Percentiles rank a stretch among this genome's conserved stretches.
These are phyloP conservation scores for Anableps anableps DNA, from an alignment of 2,797 vertebrate genomes.

Conservation along the genomic window DNA sequence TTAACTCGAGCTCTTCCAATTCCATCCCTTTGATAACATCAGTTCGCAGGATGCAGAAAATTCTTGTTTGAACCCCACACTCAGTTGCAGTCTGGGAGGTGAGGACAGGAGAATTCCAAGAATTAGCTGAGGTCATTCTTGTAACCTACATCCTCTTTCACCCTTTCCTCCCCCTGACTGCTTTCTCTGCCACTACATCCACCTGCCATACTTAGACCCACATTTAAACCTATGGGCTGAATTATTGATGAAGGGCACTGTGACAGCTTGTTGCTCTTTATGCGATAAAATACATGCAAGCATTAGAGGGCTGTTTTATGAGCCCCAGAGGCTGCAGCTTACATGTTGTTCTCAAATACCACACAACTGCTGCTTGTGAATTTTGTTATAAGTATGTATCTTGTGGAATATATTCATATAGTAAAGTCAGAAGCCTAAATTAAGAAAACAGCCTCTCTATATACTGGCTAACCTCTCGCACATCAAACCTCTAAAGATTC, in stretches of 20 bases:
- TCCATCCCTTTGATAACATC: slow-evolving; percentile 11
- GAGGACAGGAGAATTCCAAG: not conserved
- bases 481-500: not conserved
- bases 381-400: not conserved
- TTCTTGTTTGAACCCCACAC: not conserved
- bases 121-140: slow-evolving; percentile 35
- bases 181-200: slow-evolving; percentile 36
- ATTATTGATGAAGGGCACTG: slow-evolving; percentile 75
- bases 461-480: not conserved
- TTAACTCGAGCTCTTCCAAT: slow-evolving; percentile 5
- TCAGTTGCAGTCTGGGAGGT: not conserved
- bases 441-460: not conserved
- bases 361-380: not conserved
- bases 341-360: not conserved
- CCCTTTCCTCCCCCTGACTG: slow-evolving; percentile 2
- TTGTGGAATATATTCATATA: not conserved
- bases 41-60: slow-evolving; percentile 14
- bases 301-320: slow-evolving; percentile 1
- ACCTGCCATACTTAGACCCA: slow-evolving; percentile 47
- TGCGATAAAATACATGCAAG: slow-evolving; percentile 10
- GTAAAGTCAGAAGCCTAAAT: not conserved
- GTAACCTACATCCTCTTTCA: slow-evolving; percentile 13
- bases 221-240: slow-evolving; percentile 67
- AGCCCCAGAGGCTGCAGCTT: not conserved
- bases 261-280: slow-evolving; percentile 38